Evolutionary conservation across 2,888 invertebrate species (phyloP).

Genomic region (Nemotelus nigrinus): DNA sequence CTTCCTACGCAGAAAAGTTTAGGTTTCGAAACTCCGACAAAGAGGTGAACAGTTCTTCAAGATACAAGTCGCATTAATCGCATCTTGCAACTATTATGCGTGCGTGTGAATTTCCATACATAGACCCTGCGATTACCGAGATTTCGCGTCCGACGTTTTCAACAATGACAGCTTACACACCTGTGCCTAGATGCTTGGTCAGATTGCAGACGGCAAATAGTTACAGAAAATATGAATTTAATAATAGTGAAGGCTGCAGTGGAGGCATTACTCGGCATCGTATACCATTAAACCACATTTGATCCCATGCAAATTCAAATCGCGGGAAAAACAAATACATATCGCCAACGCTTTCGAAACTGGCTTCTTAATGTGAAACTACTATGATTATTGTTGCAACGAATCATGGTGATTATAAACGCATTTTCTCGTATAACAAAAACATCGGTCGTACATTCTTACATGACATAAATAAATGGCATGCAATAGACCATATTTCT

Average conservation of each 20-base stretch:
- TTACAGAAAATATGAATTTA: neutral
- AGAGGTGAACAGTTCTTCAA: too few species aligned
- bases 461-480: too few species aligned
- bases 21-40: too few species aligned
- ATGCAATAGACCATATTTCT: too few species aligned
- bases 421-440: too few species aligned
- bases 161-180: neutral
- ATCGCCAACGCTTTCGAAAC: neutral
- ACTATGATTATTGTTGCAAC: neutral
- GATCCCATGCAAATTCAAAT: neutral
- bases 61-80: too few species aligned
- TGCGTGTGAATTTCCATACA: neutral
- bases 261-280: neutral
- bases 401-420: too few species aligned
- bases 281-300: neutral
- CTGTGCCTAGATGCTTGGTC: neutral
- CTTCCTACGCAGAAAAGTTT: too few species aligned
- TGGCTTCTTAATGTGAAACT: neutral
- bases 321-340: neutral
- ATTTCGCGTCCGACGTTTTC: neutral
- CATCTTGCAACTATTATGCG: neutral
- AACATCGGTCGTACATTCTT: too few species aligned
- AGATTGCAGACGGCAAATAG: neutral
- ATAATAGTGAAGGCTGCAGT: neutral
- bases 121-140: neutral